Base-by-base conservation (phyloP, 2,797 vertebrate genomes). In the Percopsis omiscomaycus region DNA sequence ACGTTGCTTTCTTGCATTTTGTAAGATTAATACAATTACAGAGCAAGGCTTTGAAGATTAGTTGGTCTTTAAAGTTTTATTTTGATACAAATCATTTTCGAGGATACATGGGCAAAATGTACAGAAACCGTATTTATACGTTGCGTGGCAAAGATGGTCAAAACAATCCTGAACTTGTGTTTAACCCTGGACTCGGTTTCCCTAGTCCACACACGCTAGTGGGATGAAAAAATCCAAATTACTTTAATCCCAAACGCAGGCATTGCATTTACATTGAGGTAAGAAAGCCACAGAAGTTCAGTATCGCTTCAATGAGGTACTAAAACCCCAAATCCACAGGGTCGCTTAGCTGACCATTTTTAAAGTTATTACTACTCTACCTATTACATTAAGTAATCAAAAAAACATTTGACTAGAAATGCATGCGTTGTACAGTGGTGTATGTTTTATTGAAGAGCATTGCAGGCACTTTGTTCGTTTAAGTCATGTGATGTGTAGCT, bases 41-140 rank as follows among this genome's bases (percentile, higher is more conserved):
- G 30, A 71, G 15, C 0, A 10, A 69, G 51, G 58, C 9, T 22
- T 22, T 47, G 9, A 56, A 32, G 44, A 13, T 48, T 55, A 32
- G 5, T 56, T 22, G n/a, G n/a, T 49, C 46, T 48, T 27, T 59
- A 16, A 46, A 22, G n/a, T 61, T 60, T 69, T 69, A 69, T 62
- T 69, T 86, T 73, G 59, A 68, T 84, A 84, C 69, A 75, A 86
- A 86, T 75, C 5, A 80, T 71, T 30, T 58, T 65, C n/a, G 50
- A 63, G 55, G 71, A 10, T 64, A 59, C 55, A 68, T 66, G 30
- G 45, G 52, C 14, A 42, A 57, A 10, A 50, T 66, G 47, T 77
- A 68, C 72, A 82, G 72, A 81, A 67, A 16, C 15, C 68, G 59
- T 77, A 84, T 84, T 84, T 86, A 79, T 79, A 80, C 22, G 22